phyloP scores from a whole-genome alignment of 2,888 invertebrate species.

The Anthrax anthrax region DNA sequence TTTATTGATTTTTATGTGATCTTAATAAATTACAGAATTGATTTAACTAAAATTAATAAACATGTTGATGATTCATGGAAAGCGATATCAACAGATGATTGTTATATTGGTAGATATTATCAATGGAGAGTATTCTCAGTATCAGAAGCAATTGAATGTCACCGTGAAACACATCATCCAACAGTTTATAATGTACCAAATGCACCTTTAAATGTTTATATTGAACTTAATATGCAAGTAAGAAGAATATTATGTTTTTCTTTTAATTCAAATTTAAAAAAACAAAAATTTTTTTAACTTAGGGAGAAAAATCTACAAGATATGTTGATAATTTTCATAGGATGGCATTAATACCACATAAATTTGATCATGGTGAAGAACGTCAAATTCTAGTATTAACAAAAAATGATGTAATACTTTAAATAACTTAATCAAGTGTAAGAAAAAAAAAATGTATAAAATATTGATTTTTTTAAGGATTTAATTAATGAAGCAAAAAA shows the following conservation, averaged over 20 bases:
- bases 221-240: constrained; percentile 66
- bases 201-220: constrained; percentile 49
- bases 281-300: constrained; percentile 35
- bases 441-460: neutral
- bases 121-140: constrained; percentile 49
- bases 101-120: constrained; percentile 43
- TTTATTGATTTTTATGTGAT: constrained; percentile 13
- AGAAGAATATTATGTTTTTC: neutral
- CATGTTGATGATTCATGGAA: constrained; percentile 46
- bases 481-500: constrained; percentile 40
- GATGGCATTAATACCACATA: constrained; percentile 50
- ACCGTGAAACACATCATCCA: constrained; percentile 70
- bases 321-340: constrained; percentile 54
- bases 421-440: too few species aligned
- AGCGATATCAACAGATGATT: constrained; percentile 46
- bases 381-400: constrained; percentile 60
- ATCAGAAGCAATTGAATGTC: constrained; percentile 59
- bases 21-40: constrained; percentile 23
- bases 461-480: constrained; percentile 16
- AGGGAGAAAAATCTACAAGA: constrained; percentile 37
- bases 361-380: constrained; percentile 53
- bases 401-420: constrained; percentile 39
- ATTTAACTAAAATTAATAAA: constrained; percentile 35
- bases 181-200: constrained; percentile 65
- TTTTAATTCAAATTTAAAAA: neutral